Evolutionary conservation across 2,797 vertebrate genomes (phyloP).

Genomic region (Alcedo quadribrachys): DNA sequence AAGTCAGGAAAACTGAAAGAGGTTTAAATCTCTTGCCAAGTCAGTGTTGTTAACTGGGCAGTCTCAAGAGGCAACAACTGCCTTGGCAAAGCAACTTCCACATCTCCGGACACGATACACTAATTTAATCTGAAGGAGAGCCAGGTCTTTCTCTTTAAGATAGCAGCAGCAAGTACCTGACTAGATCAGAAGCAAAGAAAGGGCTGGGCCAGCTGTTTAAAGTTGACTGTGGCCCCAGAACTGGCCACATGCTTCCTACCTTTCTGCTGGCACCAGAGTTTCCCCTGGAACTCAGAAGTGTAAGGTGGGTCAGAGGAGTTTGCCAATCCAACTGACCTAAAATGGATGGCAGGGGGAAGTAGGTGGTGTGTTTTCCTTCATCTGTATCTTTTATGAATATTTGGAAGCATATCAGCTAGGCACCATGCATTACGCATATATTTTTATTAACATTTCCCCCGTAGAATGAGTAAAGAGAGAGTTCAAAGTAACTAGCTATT

Average conservation of each 20-base stretch:
- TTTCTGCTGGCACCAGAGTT: background rate
- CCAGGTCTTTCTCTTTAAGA: background rate
- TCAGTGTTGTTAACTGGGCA: background rate
- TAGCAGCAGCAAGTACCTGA: background rate
- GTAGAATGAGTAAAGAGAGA: background rate
- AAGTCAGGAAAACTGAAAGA: background rate
- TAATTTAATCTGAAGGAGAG: background rate
- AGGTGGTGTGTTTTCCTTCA: background rate
- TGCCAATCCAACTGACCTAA: background rate
- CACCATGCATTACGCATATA: background rate
- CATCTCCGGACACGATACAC: background rate
- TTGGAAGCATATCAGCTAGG: background rate
- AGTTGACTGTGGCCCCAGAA: background rate
- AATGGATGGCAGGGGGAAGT: background rate
- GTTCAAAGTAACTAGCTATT: background rate
- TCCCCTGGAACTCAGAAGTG: rapidly evolving
- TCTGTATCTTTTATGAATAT: background rate
- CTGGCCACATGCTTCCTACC: background rate
- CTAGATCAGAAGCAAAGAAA: background rate
- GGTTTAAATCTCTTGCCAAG: background rate
- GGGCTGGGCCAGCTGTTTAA: background rate
- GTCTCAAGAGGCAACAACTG: background rate
- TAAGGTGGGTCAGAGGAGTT: background rate
- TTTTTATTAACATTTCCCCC: background rate
- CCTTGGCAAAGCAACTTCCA: background rate